phyloP scores from a whole-genome alignment of 2,113 vertebrate species.

The Pangasianodon gigas region DNA sequence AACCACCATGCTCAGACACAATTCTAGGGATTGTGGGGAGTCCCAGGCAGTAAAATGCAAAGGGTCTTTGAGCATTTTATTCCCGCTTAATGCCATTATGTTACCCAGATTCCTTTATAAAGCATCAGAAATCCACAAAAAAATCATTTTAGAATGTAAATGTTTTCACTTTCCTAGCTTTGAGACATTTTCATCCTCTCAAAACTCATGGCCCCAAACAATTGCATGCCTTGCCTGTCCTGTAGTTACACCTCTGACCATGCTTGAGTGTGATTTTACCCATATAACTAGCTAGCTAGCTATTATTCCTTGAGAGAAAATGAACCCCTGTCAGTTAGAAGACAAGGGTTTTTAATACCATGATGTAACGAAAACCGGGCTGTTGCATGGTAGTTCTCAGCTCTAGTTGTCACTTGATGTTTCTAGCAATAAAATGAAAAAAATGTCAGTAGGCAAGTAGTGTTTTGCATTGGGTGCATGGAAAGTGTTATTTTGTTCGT shows the following conservation, averaged over 20 bases:
- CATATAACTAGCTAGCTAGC: neutral
- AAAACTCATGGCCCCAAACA: neutral
- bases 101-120: neutral
- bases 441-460: neutral
- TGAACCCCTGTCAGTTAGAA: neutral
- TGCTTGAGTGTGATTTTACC: neutral
- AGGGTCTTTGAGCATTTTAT: neutral
- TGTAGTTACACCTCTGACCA: neutral
- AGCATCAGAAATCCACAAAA: neutral
- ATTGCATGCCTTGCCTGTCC: neutral
- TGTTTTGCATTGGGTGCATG: neutral
- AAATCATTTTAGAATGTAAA: neutral
- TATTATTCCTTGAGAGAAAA: neutral
- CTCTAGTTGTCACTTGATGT: neutral
- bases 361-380: neutral
- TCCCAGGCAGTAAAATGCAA: neutral
- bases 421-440: neutral
- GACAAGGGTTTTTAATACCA: neutral
- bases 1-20: neutral
- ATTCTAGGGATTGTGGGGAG: neutral
- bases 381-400: neutral
- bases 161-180: neutral
- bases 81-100: no score
- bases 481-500: neutral
- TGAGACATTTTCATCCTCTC: neutral